phyloP scores from a whole-genome alignment of 2,113 vertebrate genomes.

The Vombatus ursinus region DNA sequence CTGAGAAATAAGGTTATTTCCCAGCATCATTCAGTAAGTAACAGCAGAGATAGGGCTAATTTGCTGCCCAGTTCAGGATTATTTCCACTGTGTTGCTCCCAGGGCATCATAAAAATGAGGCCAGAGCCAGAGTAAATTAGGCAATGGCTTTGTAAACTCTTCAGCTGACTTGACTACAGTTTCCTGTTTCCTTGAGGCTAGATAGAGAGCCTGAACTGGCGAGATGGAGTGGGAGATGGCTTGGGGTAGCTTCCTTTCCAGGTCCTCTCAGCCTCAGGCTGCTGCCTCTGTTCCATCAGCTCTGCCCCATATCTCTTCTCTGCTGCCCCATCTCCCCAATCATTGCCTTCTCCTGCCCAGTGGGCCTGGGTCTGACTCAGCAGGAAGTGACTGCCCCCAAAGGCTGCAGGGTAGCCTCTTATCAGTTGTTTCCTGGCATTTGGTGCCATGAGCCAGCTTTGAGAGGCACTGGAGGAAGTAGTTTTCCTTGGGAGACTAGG shows the following conservation, averaged over 20 bases:
- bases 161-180: neutral
- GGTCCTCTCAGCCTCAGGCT: neutral
- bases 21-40: neutral
- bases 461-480: neutral
- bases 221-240: neutral
- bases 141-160: neutral
- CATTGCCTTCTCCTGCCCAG: neutral
- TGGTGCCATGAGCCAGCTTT: neutral
- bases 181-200: neutral
- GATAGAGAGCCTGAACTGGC: neutral
- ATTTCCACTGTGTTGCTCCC: neutral
- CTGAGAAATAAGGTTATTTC: neutral
- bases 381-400: slow-evolving; percentile 24
- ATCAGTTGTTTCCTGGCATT: slow-evolving; percentile 18
- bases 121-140: neutral
- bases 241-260: neutral
- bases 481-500: neutral
- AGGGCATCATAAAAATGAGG: neutral
- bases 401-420: neutral
- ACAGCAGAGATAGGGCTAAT: neutral
- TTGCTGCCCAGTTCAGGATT: neutral
- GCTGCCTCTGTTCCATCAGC: neutral
- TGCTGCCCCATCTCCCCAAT: neutral
- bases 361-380: neutral
- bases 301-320: neutral